Conservation (phyloP, 2,888 invertebrate species). For the Dynastes grantii region DNA sequence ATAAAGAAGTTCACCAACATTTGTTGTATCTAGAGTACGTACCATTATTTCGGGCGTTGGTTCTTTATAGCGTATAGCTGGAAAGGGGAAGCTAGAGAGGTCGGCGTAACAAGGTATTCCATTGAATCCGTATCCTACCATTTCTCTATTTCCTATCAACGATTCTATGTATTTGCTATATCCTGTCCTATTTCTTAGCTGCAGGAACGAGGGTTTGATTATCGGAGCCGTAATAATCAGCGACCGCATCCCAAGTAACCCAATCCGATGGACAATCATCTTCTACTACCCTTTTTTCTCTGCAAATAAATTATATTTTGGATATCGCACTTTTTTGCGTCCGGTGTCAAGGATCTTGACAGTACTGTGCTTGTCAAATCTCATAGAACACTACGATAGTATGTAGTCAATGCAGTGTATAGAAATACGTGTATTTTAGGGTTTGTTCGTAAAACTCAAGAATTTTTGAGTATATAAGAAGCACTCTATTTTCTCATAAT, state of each 20-base stretch:
- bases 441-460: too few relatives aligned
- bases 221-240: background rate
- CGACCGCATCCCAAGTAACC: slow-evolving; percentile 12
- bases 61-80: slow-evolving; percentile 88
- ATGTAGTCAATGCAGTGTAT: too few relatives aligned
- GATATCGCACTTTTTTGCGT: background rate
- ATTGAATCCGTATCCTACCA: slow-evolving; percentile 91
- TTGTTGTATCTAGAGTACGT: slow-evolving; percentile 47
- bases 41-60: slow-evolving; percentile 83
- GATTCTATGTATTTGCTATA: slow-evolving; percentile 33
- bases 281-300: background rate
- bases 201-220: slow-evolving; percentile 3
- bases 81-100: slow-evolving; percentile 85
- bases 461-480: too few relatives aligned
- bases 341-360: background rate
- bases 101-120: slow-evolving; percentile 87
- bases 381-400: background rate
- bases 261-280: slow-evolving; percentile 15
- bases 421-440: too few relatives aligned
- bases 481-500: too few relatives aligned
- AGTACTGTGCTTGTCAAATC: background rate
- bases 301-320: background rate
- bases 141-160: slow-evolving; percentile 85
- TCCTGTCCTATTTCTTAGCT: slow-evolving; percentile 17
- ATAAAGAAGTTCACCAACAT: too few relatives aligned